phyloP scores from a whole-genome alignment of 2,113 vertebrate species.

The Nycticebus coucang region DNA sequence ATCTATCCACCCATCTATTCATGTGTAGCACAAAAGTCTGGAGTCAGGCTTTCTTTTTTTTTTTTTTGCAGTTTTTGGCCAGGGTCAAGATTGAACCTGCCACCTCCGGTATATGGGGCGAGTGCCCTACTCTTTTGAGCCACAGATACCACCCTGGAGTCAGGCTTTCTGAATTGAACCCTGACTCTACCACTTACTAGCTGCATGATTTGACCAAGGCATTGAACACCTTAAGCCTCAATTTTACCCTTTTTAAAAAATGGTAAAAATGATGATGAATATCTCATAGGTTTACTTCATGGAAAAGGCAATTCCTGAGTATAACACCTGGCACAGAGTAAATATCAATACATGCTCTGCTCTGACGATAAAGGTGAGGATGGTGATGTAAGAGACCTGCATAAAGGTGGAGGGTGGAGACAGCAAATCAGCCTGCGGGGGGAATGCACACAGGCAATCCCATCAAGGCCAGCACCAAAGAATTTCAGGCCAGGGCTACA shows the following conservation, averaged over 20 bases:
- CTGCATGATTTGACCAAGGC: background rate
- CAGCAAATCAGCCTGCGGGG: background rate
- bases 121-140: no score
- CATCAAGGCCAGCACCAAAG: constrained; percentile 35
- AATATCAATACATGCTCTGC: no score
- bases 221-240: background rate
- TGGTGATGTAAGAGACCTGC: background rate
- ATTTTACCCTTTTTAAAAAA: background rate
- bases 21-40: background rate
- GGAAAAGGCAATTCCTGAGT: background rate
- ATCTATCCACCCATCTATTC: background rate
- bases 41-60: background rate
- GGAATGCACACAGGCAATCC: background rate
- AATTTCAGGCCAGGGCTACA: background rate
- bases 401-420: background rate
- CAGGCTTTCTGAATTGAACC: background rate
- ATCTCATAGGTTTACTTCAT: background rate
- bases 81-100: no score
- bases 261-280: background rate
- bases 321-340: background rate
- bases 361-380: no score
- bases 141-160: background rate
- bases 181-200: background rate
- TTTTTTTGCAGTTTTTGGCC: no score
- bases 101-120: no score